Conservation (phyloP, 2,113 vertebrate genomes). For the Marmota flaviventris region DNA sequence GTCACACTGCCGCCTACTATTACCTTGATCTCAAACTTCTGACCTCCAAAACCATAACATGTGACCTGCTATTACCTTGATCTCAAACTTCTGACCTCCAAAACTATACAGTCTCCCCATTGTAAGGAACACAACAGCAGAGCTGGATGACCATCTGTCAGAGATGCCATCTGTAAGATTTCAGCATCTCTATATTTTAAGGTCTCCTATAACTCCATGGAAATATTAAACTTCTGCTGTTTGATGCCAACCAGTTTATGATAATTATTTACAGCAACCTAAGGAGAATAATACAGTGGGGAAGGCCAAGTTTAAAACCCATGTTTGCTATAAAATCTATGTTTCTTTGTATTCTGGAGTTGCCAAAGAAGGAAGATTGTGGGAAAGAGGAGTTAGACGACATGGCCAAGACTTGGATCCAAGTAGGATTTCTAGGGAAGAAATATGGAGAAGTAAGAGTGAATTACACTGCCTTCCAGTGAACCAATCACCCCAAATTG, state of each 20-base stretch:
- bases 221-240: background rate
- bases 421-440: background rate
- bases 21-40: background rate
- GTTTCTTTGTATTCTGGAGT: background rate
- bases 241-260: background rate
- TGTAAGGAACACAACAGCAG: background rate
- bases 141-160: background rate
- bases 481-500: background rate
- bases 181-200: constrained; percentile 34
- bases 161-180: constrained; percentile 18
- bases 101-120: background rate
- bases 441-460: background rate
- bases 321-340: background rate
- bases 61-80: no score
- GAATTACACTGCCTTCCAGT: background rate
- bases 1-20: rapidly evolving
- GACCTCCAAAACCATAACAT: background rate
- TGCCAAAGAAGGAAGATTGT: background rate
- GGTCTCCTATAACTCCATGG: constrained; percentile 26
- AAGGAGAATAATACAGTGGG: background rate
- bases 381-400: background rate
- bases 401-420: background rate
- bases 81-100: no score
- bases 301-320: background rate
- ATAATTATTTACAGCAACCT: background rate